Conservation (phyloP, 2,113 vertebrate species). For the Crocuta crocuta region DNA sequence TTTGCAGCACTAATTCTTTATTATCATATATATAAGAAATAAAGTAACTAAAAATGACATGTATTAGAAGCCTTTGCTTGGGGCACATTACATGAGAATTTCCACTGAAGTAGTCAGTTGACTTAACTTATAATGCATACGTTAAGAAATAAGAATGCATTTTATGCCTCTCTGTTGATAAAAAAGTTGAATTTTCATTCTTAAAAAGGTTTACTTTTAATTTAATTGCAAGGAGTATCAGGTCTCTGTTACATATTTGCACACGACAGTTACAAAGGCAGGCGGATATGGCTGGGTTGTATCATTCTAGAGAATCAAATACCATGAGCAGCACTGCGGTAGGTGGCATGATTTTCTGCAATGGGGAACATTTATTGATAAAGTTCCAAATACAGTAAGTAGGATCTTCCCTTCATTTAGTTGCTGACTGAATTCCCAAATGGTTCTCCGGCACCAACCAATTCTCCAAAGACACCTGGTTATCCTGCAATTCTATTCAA, state of each 20-base stretch:
- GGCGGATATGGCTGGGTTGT: not conserved
- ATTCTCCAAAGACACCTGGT: not conserved
- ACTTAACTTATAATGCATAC: not conserved
- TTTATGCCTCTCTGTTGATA: not conserved
- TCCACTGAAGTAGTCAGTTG: not conserved
- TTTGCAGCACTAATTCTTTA: slow-evolving; percentile 23
- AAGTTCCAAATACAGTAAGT: not conserved
- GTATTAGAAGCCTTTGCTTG: not conserved
- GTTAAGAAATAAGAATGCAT: not conserved
- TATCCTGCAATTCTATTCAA: not conserved
- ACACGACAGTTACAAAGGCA: not conserved
- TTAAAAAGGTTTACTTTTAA: not conserved
- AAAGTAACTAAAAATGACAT: not conserved
- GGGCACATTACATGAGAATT: not conserved
- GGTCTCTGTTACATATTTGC: not conserved
- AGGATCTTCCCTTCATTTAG: not conserved
- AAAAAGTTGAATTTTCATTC: not conserved
- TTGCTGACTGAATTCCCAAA: not conserved
- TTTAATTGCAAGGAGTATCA: not conserved
- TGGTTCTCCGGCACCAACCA: not conserved
- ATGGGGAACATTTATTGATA: not conserved
- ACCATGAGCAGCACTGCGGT: not conserved
- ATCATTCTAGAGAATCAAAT: not conserved
- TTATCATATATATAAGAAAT: not conserved
- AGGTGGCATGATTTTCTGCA: not conserved